Percentiles rank a stretch among this genome's conserved stretches.
Evolutionary conservation across 1,140 invertebrate genomes (phyloP).

Genomic region (Tribolium madens): DNA sequence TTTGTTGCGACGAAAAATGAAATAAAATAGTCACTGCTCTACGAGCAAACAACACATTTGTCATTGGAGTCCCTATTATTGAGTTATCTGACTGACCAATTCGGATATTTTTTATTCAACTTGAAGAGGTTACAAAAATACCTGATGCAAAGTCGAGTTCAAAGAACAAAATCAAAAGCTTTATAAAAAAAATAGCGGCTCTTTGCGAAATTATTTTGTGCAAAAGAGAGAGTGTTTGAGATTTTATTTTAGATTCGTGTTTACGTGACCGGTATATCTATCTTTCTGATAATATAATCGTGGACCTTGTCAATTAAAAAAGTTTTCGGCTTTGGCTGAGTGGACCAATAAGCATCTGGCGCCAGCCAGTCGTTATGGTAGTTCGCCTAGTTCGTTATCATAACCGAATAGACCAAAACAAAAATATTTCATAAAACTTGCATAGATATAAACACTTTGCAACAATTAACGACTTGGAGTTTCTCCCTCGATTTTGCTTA

Average conservation of each 20-base stretch:
- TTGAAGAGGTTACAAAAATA: not conserved
- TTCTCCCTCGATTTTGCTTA: not conserved
- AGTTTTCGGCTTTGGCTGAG: conserved; percentile 10
- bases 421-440: conserved; percentile 2
- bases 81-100: conserved; percentile 25
- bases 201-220: conserved; percentile 13
- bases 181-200: too few species aligned
- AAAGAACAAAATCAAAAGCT: conserved; percentile 9
- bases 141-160: not conserved
- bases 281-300: conserved; percentile 21
- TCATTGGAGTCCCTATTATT: conserved; percentile 10
- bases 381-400: conserved; percentile 30
- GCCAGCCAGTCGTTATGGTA: conserved; percentile 38
- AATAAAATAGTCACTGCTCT: not conserved
- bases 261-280: not conserved
- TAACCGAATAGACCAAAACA: conserved; percentile 1
- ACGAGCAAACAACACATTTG: conserved; percentile 26
- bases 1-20: conserved; percentile 30
- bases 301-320: conserved; percentile 28
- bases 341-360: conserved; percentile 36
- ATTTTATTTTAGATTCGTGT: too few species aligned
- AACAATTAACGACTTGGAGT: not conserved
- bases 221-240: not conserved
- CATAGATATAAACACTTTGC: not conserved
- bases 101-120: conserved; percentile 1